A percentile compares a stretch with the other conserved stretches of the same genome.
These are phyloP conservation scores for Sterrhoptilus dennistouni DNA, from an alignment of 2,113 vertebrate genomes.

Conservation along the genomic window DNA sequence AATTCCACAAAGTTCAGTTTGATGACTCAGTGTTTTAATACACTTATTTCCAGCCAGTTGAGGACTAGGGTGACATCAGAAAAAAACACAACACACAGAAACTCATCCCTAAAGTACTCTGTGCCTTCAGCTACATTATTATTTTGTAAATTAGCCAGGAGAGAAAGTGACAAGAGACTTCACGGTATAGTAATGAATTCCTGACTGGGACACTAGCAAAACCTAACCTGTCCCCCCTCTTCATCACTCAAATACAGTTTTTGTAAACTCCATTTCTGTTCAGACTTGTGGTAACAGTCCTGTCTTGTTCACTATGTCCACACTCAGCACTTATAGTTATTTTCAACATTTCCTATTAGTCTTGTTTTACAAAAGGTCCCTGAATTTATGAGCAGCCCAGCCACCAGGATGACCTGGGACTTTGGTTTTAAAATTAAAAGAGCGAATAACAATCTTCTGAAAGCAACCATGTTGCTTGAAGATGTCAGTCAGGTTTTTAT, in stretches of 20 bases:
- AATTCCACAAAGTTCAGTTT: not conserved
- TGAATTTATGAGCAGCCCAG: not conserved
- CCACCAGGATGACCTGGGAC: not conserved
- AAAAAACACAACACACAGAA: not conserved
- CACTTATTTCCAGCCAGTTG: not conserved
- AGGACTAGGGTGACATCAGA: not conserved
- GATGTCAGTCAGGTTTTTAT: not conserved
- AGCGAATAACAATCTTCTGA: not conserved
- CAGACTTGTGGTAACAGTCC: not conserved
- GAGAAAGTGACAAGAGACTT: not conserved
- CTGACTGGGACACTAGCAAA: not conserved
- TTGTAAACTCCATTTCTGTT: not conserved
- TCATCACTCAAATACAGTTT: not conserved
- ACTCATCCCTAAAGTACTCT: not conserved
- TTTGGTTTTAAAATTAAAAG: not conserved
- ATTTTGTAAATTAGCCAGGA: not conserved
- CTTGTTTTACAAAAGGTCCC: not conserved
- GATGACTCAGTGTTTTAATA: not conserved
- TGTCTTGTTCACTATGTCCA: not conserved
- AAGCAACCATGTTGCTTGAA: not conserved
- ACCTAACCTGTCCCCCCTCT: not conserved
- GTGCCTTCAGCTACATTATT: not conserved
- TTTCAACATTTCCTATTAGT: not conserved
- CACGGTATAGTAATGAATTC: not conserved
- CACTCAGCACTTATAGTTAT: not conserved